Evolutionary conservation across 2,888 invertebrate species (phyloP).

Genomic region (Cheilosia vernalis): DNA sequence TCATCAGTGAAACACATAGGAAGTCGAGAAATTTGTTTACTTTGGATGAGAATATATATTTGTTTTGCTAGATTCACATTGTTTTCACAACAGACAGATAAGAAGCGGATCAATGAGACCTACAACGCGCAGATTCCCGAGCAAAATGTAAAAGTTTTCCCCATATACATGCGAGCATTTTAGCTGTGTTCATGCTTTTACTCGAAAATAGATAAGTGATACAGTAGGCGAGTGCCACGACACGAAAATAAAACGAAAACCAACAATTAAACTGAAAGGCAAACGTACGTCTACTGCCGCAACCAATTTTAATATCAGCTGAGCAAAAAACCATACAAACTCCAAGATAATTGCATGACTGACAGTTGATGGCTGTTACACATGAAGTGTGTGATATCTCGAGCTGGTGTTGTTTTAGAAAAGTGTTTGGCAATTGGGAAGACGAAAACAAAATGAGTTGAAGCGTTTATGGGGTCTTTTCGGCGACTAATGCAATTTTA

Average conservation of each 20-base stretch:
- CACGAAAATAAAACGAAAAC: background rate
- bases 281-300: slow-evolving; percentile 12
- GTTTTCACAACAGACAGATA: slow-evolving; percentile 2
- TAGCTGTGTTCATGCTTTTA: background rate
- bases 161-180: background rate
- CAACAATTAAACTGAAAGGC: background rate
- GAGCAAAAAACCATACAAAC: background rate
- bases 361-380: slow-evolving; percentile 16
- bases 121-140: background rate
- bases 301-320: background rate
- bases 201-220: slow-evolving; percentile 6
- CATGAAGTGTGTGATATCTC: slow-evolving; percentile 3
- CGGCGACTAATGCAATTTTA: slow-evolving; percentile 14
- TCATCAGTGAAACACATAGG: background rate
- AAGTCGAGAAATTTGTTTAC: background rate
- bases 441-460: background rate
- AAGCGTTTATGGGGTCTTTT: background rate
- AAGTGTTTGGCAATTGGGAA: slow-evolving; percentile 6
- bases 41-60: slow-evolving; percentile 7
- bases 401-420: background rate
- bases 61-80: background rate
- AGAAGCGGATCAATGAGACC: slow-evolving; percentile 1
- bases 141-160: background rate
- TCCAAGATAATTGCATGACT: slow-evolving; percentile 17
- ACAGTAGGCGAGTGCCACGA: slow-evolving; percentile 3